These are phyloP conservation scores for Hippocampus guttulatus DNA, from an alignment of 2,113 vertebrate species.

Conservation along the genomic window DNA sequence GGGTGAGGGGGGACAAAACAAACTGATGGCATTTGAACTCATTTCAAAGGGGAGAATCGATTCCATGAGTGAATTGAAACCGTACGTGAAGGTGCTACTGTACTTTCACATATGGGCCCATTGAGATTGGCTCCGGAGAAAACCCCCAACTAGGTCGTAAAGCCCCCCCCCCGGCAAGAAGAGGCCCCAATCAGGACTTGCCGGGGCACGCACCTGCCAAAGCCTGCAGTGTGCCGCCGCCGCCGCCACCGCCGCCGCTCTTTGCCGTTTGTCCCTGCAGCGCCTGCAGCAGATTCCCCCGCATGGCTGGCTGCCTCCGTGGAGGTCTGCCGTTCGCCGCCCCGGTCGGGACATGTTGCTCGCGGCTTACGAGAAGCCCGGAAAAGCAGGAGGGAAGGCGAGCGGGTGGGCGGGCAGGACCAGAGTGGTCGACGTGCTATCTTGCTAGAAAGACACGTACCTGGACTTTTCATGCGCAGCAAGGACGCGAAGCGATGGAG, in stretches of 20 bases:
- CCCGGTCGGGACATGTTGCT: slow-evolving; percentile 64
- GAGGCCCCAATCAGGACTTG: slow-evolving; percentile 66
- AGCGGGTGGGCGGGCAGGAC: slow-evolving; percentile 25
- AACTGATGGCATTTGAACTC: too few species aligned
- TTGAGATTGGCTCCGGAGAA: slow-evolving; percentile 39
- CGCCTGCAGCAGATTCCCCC: slow-evolving; percentile 70
- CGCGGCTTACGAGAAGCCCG: slow-evolving; percentile 59
- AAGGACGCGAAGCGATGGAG: too few species aligned
- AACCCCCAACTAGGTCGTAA: slow-evolving; percentile 51
- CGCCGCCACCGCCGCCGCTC: slow-evolving; percentile 27
- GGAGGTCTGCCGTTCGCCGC: slow-evolving; percentile 59
- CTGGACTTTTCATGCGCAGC: too few species aligned
- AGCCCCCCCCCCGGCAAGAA: slow-evolving; percentile 44
- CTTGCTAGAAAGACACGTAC: background rate
- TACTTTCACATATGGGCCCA: slow-evolving; percentile 54
- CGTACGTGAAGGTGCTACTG: background rate
- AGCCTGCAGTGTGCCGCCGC: slow-evolving; percentile 47
- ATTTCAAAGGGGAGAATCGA: too few species aligned
- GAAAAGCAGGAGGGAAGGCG: slow-evolving; percentile 31
- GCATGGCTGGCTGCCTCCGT: slow-evolving; percentile 53
- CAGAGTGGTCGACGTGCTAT: slow-evolving; percentile 47
- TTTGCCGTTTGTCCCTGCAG: slow-evolving; percentile 35
- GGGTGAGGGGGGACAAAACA: too few species aligned
- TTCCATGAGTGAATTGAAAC: too few species aligned
- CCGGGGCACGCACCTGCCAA: slow-evolving; percentile 70